A percentile compares a stretch with the other conserved stretches of the same genome.
These are phyloP conservation scores for Alligator sinensis DNA, from an alignment of 2,113 vertebrate genomes.

Conservation along the genomic window DNA sequence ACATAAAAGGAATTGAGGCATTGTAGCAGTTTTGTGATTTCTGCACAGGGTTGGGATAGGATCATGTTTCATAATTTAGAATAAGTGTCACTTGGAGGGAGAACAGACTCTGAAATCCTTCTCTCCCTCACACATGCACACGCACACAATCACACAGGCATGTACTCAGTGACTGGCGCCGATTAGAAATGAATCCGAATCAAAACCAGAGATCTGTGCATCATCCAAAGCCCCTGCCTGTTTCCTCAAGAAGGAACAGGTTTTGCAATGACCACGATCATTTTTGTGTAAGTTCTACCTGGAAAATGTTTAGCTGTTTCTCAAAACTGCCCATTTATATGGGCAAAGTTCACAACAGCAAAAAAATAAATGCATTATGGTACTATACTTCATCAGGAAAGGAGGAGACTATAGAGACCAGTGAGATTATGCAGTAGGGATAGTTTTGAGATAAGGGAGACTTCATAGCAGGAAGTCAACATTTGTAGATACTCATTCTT, in stretches of 20 bases:
- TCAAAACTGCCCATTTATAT: not conserved
- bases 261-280: not conserved
- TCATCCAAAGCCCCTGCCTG: not conserved
- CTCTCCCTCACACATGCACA: not conserved
- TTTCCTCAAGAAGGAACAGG: not conserved
- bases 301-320: not conserved
- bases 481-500: too few species aligned
- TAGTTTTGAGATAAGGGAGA: not conserved
- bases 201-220: not conserved
- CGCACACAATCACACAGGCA: not conserved
- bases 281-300: not conserved
- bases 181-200: not conserved
- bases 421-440: not conserved
- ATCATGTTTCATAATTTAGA: too few species aligned
- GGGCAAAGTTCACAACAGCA: not conserved
- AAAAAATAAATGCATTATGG: too few species aligned
- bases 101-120: not conserved
- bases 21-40: too few species aligned
- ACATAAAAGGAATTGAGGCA: too few species aligned
- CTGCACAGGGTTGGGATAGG: too few species aligned
- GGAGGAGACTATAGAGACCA: not conserved
- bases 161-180: not conserved
- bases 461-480: not conserved
- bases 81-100: too few species aligned
- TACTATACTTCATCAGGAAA: not conserved